Evolutionary conservation across 2,888 invertebrate species (phyloP).

Genomic region (Plagiodera versicolora): DNA sequence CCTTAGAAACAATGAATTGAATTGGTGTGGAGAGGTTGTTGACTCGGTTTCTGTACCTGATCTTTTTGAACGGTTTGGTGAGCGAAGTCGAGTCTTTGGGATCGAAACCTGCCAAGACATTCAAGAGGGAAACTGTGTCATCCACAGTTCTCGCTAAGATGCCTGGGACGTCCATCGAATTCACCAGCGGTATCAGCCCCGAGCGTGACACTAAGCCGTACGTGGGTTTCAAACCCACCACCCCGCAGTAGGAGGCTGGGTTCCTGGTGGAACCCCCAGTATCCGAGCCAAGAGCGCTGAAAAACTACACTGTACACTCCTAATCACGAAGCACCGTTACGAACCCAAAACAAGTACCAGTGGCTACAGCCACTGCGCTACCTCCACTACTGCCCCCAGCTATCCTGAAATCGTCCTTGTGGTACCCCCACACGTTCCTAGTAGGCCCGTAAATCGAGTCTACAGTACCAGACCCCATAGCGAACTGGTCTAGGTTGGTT

Average conservation of each 20-base stretch:
- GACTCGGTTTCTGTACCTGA: constrained; percentile 46
- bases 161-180: constrained; percentile 97
- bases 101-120: constrained; percentile 83
- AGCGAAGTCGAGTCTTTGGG: constrained; percentile 81
- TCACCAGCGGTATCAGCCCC: constrained; percentile 94
- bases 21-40: no score
- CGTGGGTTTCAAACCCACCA: constrained; percentile 94
- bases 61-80: constrained; percentile 57
- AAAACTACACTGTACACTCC: neutral
- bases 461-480: constrained; percentile 92
- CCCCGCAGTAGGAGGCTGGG: constrained; percentile 94
- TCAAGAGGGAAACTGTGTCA: constrained; percentile 75
- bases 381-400: constrained; percentile 98
- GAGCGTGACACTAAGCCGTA: constrained; percentile 92
- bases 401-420: constrained; percentile 66
- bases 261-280: constrained; percentile 97
- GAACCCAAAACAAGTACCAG: constrained; percentile 80
- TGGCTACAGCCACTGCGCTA: constrained; percentile 90
- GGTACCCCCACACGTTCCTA: constrained; percentile 81
- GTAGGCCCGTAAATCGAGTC: constrained; percentile 90
- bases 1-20: constrained; percentile 30
- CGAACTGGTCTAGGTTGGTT: constrained; percentile 98
- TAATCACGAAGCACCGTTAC: constrained; percentile 24
- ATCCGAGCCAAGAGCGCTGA: constrained; percentile 90
- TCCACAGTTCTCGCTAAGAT: constrained; percentile 82